Base-by-base conservation (phyloP, 2,113 vertebrate genomes). In the Onychostruthus taczanowskii region DNA sequence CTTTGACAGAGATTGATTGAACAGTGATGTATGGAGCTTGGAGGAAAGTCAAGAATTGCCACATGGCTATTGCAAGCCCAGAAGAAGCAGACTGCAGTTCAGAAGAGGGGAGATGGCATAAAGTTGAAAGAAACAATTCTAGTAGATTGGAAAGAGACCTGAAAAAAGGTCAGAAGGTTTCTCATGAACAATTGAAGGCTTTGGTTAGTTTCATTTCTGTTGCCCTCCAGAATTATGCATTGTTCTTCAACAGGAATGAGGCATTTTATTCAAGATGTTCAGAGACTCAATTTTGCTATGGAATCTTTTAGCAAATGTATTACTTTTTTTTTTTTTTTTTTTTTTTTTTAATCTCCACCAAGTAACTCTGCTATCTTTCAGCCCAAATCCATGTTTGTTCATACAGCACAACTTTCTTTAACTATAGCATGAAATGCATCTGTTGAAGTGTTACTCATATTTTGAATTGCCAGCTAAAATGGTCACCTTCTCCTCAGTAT, bases 21-120 rank as follows among this genome's bases (percentile, higher is more conserved):
- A 69, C 2, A 1, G 47, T 59, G 56, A 68, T 0, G 0, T 44
- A 20, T 1, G 2, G 44, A 75, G 19, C 22, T 78, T 91, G 81
- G 62, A 79, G 10, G n/a, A 28, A 22, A 85, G 31, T 85, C 67
- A 85, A 41, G 27, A 79, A 79, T 47, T 22, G 11, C 10, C 44
- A 63, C 35, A 35, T 16, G 14, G 16, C 16, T 89, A 64, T 37
- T 52, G n/a, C 16, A 89, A 64, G 13, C 37, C 23, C 23, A 82
- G 81, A 82, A 61, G 74, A 44, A 92, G 27, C 19, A 78, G 55
- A 13, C 12, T 81, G 64, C n/a, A 22, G 50, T 43, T 86, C 14
- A 47, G 35, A 89, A 91, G 41, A 70, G 7, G 6, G 33, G 21
- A 88, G 1, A 16, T 85, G 41, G 33, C 22, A 84, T 44, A 59